phyloP scores from a whole-genome alignment of 2,888 invertebrate species.

The Melanotus villosus region DNA sequence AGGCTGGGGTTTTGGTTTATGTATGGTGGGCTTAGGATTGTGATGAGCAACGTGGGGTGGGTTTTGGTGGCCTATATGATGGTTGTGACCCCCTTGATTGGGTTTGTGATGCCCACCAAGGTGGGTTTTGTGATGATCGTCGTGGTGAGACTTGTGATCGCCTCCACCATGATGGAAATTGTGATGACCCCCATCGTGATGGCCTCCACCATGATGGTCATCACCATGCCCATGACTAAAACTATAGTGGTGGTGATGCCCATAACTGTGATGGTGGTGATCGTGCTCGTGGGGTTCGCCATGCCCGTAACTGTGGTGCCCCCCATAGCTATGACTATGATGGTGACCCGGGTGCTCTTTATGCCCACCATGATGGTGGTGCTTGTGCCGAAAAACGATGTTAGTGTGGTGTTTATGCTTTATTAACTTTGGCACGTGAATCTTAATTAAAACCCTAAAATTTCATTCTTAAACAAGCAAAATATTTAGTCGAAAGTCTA shows the following conservation, averaged over 20 bases:
- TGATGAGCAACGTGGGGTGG: too few relatives aligned
- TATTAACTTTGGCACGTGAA: constrained; percentile 74
- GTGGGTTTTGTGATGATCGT: too few relatives aligned
- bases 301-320: background rate
- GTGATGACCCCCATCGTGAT: background rate
- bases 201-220: background rate
- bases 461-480: background rate
- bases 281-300: background rate
- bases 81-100: too few relatives aligned
- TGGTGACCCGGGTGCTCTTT: background rate
- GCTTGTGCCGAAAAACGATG: constrained; percentile 73
- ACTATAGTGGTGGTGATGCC: background rate
- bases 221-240: constrained; percentile 4
- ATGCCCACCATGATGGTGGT: background rate
- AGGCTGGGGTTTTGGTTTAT: too few relatives aligned
- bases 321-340: background rate
- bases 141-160: too few relatives aligned
- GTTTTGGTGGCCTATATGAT: too few relatives aligned
- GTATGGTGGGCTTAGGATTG: too few relatives aligned
- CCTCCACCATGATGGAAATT: background rate
- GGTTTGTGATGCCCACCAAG: too few relatives aligned
- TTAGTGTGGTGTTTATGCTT: constrained; percentile 75
- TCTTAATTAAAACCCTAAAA: constrained; percentile 72
- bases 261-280: constrained; percentile 2
- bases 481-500: background rate